A percentile compares a stretch with the other conserved stretches of the same genome.
Conservation (phyloP, 2,797 vertebrate genomes). For the Hafferia zeledoni region DNA sequence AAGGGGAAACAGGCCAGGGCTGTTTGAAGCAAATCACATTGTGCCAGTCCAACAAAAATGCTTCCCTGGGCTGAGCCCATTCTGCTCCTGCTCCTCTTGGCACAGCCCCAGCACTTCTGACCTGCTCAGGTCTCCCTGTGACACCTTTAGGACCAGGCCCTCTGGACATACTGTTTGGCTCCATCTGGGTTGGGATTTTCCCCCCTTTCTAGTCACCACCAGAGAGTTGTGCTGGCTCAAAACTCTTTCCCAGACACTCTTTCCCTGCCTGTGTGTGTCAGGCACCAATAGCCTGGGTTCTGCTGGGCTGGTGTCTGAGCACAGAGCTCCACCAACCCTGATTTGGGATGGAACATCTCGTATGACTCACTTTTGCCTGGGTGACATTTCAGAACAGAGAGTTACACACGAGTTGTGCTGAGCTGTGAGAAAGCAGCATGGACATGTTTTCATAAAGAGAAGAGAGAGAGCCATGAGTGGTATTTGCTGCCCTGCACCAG, state of each 20-base stretch:
- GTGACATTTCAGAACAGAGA: not conserved
- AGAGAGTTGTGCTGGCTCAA: not conserved
- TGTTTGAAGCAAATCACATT: not conserved
- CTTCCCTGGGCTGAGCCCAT: fast-evolving
- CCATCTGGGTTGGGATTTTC: not conserved
- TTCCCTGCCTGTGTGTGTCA: fast-evolving
- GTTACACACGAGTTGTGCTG: not conserved
- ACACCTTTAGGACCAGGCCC: not conserved
- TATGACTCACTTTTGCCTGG: not conserved
- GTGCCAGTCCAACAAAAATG: not conserved
- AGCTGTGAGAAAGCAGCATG: not conserved
- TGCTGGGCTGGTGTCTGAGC: not conserved
- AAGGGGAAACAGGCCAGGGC: not conserved
- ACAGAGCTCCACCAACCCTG: not conserved
- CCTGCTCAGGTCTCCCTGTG: not conserved
- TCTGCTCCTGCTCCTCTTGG: not conserved
- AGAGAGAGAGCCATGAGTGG: not conserved
- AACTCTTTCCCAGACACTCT: not conserved
- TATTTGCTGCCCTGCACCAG: not conserved
- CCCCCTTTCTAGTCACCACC: not conserved
- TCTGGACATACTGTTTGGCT: not conserved
- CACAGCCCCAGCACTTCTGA: not conserved
- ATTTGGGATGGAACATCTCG: not conserved
- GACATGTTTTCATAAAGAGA: not conserved
- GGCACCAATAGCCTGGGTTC: fast-evolving